Percentiles rank a stretch among this genome's conserved stretches.
Evolutionary conservation across 2,888 invertebrate species (phyloP).

Genomic region (Drosophila pseudotakahashii): DNA sequence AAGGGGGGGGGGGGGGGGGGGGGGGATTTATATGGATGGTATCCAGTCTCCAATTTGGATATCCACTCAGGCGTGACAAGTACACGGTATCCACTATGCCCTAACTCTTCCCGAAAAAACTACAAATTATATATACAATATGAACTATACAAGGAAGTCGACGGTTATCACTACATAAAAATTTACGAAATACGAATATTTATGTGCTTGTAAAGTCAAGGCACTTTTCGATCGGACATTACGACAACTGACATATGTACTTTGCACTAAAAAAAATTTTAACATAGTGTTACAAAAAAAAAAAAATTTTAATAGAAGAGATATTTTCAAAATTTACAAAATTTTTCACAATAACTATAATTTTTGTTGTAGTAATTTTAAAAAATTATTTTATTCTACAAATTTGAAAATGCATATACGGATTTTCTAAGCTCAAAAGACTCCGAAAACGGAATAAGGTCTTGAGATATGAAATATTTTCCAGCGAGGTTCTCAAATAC

Average conservation of each 20-base stretch:
- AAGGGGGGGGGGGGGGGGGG: neutral
- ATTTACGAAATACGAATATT: neutral
- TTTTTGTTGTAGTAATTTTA: no score
- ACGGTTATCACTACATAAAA: neutral
- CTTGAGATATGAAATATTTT: no score
- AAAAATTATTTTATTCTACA: no score
- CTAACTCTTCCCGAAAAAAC: no score
- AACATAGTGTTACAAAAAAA: neutral
- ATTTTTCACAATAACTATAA: no score
- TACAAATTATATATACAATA: neutral
- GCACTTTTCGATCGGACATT: neutral
- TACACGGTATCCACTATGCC: no score
- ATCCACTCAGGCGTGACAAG: neutral
- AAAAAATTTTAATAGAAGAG: no score
- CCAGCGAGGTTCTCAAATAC: no score
- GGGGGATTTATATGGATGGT: neutral
- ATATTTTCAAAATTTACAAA: no score
- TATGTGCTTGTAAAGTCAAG: neutral
- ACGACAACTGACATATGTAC: neutral
- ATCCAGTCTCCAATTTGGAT: neutral
- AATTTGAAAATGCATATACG: no score
- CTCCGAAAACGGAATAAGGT: no score
- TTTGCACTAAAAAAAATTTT: neutral
- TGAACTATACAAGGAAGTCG: neutral
- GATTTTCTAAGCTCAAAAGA: no score